Conservation (phyloP, 2,888 invertebrate species). For the Penaeus monodon region DNA sequence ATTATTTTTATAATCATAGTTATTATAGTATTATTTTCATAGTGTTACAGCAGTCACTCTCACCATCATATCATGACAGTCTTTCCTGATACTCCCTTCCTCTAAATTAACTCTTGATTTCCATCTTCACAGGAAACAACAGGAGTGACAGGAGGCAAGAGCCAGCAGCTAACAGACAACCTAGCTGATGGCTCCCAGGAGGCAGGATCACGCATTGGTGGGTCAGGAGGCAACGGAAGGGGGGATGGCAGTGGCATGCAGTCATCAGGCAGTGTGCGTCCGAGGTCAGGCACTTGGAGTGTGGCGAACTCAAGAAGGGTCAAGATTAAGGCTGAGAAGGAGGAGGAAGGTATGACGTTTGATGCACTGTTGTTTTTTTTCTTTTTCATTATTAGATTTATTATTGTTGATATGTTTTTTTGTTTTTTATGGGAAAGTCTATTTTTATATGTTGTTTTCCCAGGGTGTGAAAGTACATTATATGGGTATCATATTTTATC, state of each 20-base stretch:
- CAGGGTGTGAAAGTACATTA: too few relatives aligned
- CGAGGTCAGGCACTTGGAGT: conserved; percentile 63
- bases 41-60: too few relatives aligned
- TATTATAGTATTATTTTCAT: neutral
- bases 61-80: too few relatives aligned
- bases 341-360: conserved; percentile 58
- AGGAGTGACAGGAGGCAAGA: conserved; percentile 7
- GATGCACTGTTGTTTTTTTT: neutral
- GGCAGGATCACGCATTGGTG: neutral
- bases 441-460: too few relatives aligned
- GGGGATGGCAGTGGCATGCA: conserved; percentile 4
- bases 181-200: conserved; percentile 11
- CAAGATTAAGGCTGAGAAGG: conserved; percentile 58
- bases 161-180: neutral
- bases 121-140: conserved; percentile 12
- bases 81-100: neutral
- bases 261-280: conserved; percentile 22
- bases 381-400: neutral
- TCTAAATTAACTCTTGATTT: neutral
- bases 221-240: neutral
- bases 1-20: neutral
- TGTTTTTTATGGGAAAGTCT: neutral
- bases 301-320: conserved; percentile 58
- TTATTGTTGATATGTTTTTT: too few relatives aligned
- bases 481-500: too few relatives aligned